Conservation (phyloP, 1,140 invertebrate genomes). For the Fragariocoptes setiger region DNA sequence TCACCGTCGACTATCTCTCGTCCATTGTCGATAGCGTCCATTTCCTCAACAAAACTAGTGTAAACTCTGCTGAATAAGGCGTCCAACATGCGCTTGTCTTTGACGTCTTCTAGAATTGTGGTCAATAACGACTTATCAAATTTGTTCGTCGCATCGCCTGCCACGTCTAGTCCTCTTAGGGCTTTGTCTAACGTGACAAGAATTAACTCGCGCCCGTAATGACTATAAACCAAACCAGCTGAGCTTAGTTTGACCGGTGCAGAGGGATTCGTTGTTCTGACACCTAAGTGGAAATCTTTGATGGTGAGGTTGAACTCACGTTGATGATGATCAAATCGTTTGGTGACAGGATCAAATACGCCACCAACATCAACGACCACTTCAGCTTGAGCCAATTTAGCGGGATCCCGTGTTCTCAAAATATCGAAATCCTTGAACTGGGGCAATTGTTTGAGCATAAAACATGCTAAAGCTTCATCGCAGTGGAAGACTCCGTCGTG, state of each 20-base stretch:
- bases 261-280: background rate
- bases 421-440: conserved; percentile 48
- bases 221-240: conserved; percentile 67
- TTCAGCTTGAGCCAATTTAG: conserved; percentile 43
- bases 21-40: conserved; percentile 91
- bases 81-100: conserved; percentile 19
- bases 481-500: conserved; percentile 53
- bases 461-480: conserved; percentile 77
- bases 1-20: conserved; percentile 2
- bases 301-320: background rate
- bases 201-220: conserved; percentile 56
- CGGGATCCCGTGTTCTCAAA: conserved; percentile 29
- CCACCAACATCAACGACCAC: conserved; percentile 89
- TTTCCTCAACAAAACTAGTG: conserved; percentile 57
- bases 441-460: conserved; percentile 47
- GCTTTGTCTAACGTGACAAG: conserved; percentile 15
- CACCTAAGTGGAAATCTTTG: background rate
- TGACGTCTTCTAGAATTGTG: conserved; percentile 3
- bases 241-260: conserved; percentile 44
- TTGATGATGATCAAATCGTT: background rate
- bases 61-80: conserved; percentile 52
- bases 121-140: too few species aligned
- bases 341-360: conserved; percentile 29
- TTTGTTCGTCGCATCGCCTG: too few species aligned
- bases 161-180: background rate